Conservation (phyloP, 37 sponge, comb jelly and placozoan genomes). For the Aplysina aerophoba region DNA sequence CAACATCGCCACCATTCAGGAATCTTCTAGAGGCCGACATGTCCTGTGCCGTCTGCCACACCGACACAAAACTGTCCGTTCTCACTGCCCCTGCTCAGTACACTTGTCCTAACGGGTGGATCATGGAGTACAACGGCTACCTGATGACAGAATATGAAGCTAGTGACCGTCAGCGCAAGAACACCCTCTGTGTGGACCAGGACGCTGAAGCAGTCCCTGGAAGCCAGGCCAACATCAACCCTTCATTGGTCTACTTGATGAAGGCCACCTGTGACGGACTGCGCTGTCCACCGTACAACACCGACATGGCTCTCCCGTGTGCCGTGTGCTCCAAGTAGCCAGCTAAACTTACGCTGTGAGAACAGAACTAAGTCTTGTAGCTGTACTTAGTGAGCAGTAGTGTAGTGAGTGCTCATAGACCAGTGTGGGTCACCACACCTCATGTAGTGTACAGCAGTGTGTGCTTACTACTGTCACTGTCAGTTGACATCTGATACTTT, state of each 20-base stretch:
- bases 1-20: conserved; percentile 1
- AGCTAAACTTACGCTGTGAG: too few species aligned
- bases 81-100: conserved; percentile 33
- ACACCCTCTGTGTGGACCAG: conserved; percentile 38
- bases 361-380: not conserved
- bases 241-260: not conserved
- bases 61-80: not conserved
- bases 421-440: too few species aligned
- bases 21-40: conserved; percentile 7
- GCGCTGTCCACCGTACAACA: conserved; percentile 22
- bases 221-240: conserved; percentile 26
- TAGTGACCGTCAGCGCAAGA: not conserved
- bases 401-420: not conserved
- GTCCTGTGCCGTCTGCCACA: conserved; percentile 36
- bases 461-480: too few species aligned
- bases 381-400: not conserved
- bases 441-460: too few species aligned
- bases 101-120: conserved; percentile 30
- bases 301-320: conserved; percentile 15
- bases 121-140: conserved; percentile 33
- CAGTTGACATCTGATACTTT: too few species aligned
- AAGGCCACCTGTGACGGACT: conserved; percentile 25
- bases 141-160: conserved; percentile 15
- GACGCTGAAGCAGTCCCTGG: conserved; percentile 4
- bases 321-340: conserved; percentile 45